A percentile compares a stretch with the other conserved stretches of the same genome.
Evolutionary conservation across 64 coral and sea anemone genomes (phyloP).

Genomic region (Montipora efflorescens): DNA sequence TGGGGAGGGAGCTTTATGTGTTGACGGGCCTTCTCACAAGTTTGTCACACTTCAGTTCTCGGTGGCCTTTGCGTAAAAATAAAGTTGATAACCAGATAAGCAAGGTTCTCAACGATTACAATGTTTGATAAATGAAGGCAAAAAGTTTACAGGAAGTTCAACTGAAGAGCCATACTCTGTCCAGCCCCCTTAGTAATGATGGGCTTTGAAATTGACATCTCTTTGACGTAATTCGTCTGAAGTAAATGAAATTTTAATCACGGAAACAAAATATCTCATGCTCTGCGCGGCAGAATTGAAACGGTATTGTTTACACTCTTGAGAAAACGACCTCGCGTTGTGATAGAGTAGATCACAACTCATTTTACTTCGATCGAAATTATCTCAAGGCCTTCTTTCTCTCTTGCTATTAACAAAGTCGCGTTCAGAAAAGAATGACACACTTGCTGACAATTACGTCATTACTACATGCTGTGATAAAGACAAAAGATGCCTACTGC

Average conservation of each 20-base stretch:
- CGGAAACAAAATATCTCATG: slow-evolving; percentile 17
- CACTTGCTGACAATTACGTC: background rate
- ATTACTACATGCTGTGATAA: background rate
- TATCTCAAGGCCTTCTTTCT: background rate
- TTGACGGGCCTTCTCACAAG: background rate
- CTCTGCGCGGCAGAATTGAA: background rate
- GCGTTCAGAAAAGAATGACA: background rate
- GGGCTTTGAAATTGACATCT: background rate
- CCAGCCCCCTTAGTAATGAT: background rate
- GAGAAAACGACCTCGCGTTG: background rate
- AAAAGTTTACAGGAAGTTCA: background rate
- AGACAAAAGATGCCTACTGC: background rate
- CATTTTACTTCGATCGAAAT: background rate
- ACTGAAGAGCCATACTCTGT: background rate
- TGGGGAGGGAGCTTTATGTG: background rate
- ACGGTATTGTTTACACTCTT: slow-evolving; percentile 1
- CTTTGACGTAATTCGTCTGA: background rate
- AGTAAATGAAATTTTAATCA: slow-evolving; percentile 15
- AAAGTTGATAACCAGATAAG: background rate
- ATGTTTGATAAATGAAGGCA: background rate
- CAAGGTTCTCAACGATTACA: background rate
- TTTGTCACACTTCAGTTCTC: background rate
- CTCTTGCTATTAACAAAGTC: background rate
- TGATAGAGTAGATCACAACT: background rate
- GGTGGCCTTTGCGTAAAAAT: background rate